Evolutionary conservation across 2,888 invertebrate genomes (phyloP), one percentile per base, ranked within the genome.

Genomic region (Tuberolachnus salignus): DNA sequence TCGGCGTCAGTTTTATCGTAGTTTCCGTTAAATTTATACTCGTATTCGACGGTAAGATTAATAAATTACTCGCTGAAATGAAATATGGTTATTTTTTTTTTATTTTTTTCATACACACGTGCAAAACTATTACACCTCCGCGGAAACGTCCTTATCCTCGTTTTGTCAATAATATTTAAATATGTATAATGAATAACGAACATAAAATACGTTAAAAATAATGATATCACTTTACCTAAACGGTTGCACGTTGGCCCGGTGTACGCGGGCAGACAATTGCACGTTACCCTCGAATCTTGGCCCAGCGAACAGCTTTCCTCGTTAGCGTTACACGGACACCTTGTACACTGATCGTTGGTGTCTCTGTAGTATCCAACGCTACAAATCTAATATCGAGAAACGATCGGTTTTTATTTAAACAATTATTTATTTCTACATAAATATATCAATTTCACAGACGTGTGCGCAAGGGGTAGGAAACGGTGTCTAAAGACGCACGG

Each of bases 301-400:
- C 86, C 87, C 49, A 89, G 84, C 81, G 87, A 86, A 84, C 93
- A 94, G 66, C 89, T 89, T 82, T 89, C 88, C 82, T 91, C 90
- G 82, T 90, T 89, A n/a, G 89, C 90, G 84, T 90, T 91, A 86
- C 97, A 97, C 3, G 92, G 91, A 83, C 96, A 97, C 46, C 85
- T 86, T 6, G 86, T 86, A 83, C 95, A 92, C n/a, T 88, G 86
- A 81, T 88, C 88, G 72, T 86, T 87, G 0, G 86, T 85, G 83
- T 93, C 91, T 80, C 91, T 89, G 85, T 93, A 94, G 85, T 90
- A 91, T 14, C 92, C 90, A 0, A 89, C 84, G 0, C 89, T 86
- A 84, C 95, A 95, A 9, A 84, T 86, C 86, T 86, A 83, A 63
- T 23, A 34, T 55, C 23, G 13, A 44, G 19, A 44, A 21, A 9